Evolutionary conservation across 2,888 invertebrate species (phyloP).

Genomic region (Frankliniella intonsa): DNA sequence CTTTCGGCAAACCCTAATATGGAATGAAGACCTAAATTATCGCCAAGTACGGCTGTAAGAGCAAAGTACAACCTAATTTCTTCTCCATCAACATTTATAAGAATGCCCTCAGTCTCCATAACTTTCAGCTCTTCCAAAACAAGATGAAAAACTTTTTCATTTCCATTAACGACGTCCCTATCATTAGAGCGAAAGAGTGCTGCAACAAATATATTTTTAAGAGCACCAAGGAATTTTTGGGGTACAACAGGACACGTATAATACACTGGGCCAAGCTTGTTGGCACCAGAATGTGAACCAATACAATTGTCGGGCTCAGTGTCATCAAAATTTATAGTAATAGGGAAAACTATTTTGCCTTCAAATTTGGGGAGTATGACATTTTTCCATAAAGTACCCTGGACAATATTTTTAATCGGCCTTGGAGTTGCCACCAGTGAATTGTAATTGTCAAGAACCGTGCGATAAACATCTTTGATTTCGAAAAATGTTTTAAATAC

Average conservation of each 20-base stretch:
- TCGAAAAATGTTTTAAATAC: background rate
- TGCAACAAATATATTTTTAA: constrained; percentile 32
- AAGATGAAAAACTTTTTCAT: background rate
- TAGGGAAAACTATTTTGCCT: constrained; percentile 27
- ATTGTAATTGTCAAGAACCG: background rate
- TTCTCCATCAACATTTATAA: constrained; percentile 14
- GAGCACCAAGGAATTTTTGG: constrained; percentile 30
- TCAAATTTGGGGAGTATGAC: background rate
- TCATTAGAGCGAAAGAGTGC: background rate
- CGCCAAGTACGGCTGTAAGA: constrained; percentile 35
- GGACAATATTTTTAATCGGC: background rate
- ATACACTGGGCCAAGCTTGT: constrained; percentile 37
- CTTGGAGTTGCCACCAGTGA: background rate
- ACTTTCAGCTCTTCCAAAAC: background rate
- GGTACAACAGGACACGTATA: constrained; percentile 33
- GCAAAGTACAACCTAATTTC: constrained; percentile 32
- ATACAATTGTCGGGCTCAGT: constrained; percentile 35
- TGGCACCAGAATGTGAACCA: constrained; percentile 35
- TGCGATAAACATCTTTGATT: background rate
- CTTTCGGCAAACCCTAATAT: constrained; percentile 36
- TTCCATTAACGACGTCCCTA: background rate
- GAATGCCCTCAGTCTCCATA: background rate
- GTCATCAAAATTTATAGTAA: constrained; percentile 36
- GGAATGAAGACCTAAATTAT: constrained; percentile 36
- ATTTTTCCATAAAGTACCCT: background rate